Conservation (phyloP, 2,888 invertebrate species). For the Callinectes sapidus region DNA sequence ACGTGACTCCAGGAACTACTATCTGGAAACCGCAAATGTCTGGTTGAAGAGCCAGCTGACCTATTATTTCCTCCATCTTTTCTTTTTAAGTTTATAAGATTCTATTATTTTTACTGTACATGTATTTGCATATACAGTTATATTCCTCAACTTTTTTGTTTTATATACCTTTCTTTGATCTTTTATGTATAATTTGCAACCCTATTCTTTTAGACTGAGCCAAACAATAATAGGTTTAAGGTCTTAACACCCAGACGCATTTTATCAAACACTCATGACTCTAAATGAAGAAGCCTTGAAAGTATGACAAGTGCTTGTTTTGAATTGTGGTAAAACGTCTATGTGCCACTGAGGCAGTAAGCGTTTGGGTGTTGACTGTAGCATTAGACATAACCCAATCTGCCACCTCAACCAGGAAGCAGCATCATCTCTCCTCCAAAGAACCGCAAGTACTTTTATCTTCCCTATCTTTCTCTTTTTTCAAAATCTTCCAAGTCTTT, state of each 20-base stretch:
- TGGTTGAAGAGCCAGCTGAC: not conserved
- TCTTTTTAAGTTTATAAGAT: not conserved
- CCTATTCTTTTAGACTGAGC: conserved; percentile 59
- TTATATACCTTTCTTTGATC: conserved; percentile 3
- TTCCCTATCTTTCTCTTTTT: conserved; percentile 52
- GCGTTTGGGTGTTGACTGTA: conserved; percentile 67
- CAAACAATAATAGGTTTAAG: conserved; percentile 66
- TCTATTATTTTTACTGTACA: not conserved
- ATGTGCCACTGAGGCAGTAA: conserved; percentile 34
- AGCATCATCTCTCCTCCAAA: conserved; percentile 10
- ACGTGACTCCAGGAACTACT: not conserved
- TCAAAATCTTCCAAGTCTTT: conserved; percentile 55
- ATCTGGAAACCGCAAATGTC: not conserved
- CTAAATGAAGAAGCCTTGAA: not conserved
- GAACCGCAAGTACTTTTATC: conserved; percentile 62
- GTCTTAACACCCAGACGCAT: conserved; percentile 66
- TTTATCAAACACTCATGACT: not conserved
- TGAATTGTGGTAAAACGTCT: conserved; percentile 6
- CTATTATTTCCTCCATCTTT: not conserved
- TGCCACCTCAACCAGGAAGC: conserved; percentile 54
- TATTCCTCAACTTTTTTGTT: not conserved
- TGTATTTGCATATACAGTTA: not conserved
- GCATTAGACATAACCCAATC: conserved; percentile 58
- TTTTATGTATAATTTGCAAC: conserved; percentile 51
- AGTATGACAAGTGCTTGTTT: not conserved